Base-by-base conservation (phyloP, 2,797 vertebrate species). In the Chromis chromis region DNA sequence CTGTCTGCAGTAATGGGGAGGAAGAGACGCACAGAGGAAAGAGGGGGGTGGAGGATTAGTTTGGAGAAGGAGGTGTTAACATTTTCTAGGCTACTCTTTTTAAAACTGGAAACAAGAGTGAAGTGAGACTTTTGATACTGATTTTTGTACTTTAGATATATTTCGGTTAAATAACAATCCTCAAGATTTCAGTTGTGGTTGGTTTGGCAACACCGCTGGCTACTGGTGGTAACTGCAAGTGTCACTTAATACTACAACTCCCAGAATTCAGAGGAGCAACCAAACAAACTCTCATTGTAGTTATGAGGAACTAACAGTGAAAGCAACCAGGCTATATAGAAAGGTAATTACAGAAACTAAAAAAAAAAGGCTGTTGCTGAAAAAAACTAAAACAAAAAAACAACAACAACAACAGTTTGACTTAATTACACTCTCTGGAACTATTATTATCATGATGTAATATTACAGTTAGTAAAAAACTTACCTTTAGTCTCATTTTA, bases 1-100 rank as follows among this genome's bases (percentile, higher is more conserved):
- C 93, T 89, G 92, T 81, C 86, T 91, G 95, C 95, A 94, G 96
- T 96, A 97, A 96, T 95, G 75, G 74, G 77, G 76, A 69, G 75
- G 79, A 83, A 69, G 79, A 94, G 94, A 93, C 93, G 86, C 90
- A 79, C 50, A 21, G 27, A 39, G 71, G 85, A 61, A 74, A 59
- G 17, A 31, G 28, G 27, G 71, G 85, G 59, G 76, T 57, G 17
- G 36, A 48, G 56, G 76, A 77, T 76, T 76, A 50, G 46, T 70
- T 66, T 64, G 28, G 74, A 59, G 65, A 78, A 54, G 76, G 74
- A 65, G 78, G 80, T 8, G 64, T 65, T 31, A 84, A 74, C 33
- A 54, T 74, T 81, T 78, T 82, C 59, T 76, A 66, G 70, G 75
- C 39, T 79, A 49, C 59, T 66, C 59, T 66, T 22, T 72, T 55